A percentile compares a stretch with the other conserved stretches of the same genome.
Conservation (phyloP, 2,113 vertebrate species). For the Sterrhoptilus dennistouni region DNA sequence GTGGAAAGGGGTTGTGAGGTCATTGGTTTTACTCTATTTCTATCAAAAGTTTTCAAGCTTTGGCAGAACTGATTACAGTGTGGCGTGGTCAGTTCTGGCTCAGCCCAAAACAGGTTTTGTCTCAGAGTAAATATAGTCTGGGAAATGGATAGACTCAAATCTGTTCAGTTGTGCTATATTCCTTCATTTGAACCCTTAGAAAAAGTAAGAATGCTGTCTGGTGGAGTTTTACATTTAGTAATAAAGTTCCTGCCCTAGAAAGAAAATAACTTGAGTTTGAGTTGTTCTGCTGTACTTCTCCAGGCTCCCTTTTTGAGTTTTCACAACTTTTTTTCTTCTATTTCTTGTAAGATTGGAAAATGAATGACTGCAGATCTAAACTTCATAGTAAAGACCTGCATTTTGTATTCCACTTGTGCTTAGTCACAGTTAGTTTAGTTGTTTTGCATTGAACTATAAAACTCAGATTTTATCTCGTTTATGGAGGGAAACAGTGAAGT, state of each 20-base stretch:
- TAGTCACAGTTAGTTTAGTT: neutral
- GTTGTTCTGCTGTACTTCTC: neutral
- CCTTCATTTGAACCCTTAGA: neutral
- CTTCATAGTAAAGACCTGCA: neutral
- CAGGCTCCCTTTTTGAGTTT: neutral
- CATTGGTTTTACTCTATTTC: neutral
- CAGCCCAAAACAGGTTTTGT: neutral
- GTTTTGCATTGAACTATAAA: neutral
- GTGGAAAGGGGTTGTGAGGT: neutral
- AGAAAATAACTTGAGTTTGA: neutral
- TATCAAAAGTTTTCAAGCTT: neutral
- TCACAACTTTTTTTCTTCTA: accelerated
- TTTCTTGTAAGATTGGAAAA: neutral
- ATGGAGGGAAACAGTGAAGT: neutral
- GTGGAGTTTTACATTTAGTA: neutral
- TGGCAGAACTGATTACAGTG: neutral
- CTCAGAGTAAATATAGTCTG: neutral
- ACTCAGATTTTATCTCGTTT: neutral
- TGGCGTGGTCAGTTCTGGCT: neutral
- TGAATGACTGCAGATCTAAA: neutral
- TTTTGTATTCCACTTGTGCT: neutral
- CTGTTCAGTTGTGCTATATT: neutral
- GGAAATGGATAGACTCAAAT: neutral
- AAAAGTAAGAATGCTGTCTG: neutral
- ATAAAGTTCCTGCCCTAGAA: neutral